phyloP scores from a whole-genome alignment of 2,797 vertebrate genomes.

The Sparus aurata region DNA sequence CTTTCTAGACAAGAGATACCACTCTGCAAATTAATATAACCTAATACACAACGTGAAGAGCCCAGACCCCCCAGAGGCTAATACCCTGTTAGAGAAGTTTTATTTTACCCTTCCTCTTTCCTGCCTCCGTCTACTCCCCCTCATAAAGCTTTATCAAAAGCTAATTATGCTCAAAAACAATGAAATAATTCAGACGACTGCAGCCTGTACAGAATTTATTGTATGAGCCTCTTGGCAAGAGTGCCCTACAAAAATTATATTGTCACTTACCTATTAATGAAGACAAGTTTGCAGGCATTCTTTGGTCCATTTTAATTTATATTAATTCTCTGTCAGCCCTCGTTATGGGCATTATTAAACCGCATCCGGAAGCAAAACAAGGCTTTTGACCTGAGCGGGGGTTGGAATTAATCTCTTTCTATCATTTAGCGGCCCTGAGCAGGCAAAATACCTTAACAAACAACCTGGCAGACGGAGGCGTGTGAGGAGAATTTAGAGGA shows the following conservation, averaged over 20 bases:
- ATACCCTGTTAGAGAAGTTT: constrained; percentile 63
- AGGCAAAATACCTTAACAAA: constrained; percentile 70
- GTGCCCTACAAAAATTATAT: constrained; percentile 73
- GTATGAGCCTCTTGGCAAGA: constrained; percentile 64
- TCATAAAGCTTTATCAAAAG: constrained; percentile 71
- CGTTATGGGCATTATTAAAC: constrained; percentile 82
- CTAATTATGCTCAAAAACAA: constrained; percentile 79
- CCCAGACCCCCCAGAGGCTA: constrained; percentile 56
- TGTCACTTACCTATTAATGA: constrained; percentile 86
- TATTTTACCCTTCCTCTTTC: constrained; percentile 63
- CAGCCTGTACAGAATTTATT: constrained; percentile 53
- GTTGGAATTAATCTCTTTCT: constrained; percentile 74
- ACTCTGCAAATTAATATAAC: constrained; percentile 69
- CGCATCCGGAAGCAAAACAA: constrained; percentile 77
- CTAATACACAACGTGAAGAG: constrained; percentile 60
- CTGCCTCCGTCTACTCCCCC: constrained; percentile 50
- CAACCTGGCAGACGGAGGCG: constrained; percentile 48
- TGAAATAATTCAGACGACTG: constrained; percentile 69
- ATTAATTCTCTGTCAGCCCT: constrained; percentile 85
- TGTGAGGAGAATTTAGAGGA: constrained; percentile 63
- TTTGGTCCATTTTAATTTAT: constrained; percentile 84
- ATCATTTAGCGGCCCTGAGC: constrained; percentile 61
- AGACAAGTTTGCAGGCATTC: constrained; percentile 81
- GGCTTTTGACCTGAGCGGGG: constrained; percentile 76
- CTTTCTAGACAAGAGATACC: constrained; percentile 55